phyloP scores from a whole-genome alignment of 2,113 vertebrate species.

The Spizaetus ornatus region DNA sequence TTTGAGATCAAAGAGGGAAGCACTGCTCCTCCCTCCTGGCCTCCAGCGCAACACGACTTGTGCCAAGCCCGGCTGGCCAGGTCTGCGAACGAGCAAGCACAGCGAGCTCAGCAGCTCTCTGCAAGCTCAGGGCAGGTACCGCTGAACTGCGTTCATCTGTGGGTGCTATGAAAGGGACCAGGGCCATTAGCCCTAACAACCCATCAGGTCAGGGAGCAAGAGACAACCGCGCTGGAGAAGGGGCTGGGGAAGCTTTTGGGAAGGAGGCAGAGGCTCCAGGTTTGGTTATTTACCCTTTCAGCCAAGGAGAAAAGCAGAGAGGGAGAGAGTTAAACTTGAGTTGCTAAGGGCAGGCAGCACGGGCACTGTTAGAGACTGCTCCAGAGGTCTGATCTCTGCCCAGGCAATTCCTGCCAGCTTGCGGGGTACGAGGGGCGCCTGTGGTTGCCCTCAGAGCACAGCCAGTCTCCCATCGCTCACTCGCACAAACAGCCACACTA shows the following conservation, averaged over 20 bases:
- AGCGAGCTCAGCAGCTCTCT: neutral
- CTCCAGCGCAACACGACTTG: neutral
- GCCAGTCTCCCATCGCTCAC: slow-evolving; percentile 1
- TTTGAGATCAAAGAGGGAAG: slow-evolving; percentile 15
- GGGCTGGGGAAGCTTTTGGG: neutral
- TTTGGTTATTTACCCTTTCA: neutral
- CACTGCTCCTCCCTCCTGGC: neutral
- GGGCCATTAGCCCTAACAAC: neutral
- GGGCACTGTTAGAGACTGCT: neutral
- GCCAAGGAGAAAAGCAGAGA: neutral
- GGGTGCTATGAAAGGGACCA: neutral
- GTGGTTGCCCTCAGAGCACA: neutral
- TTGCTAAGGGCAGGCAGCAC: neutral
- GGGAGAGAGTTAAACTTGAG: neutral
- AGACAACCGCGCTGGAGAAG: neutral
- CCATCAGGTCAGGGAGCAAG: neutral
- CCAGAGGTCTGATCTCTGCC: neutral
- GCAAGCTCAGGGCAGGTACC: neutral
- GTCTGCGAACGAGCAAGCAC: neutral
- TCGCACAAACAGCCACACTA: neutral
- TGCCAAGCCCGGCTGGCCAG: slow-evolving; percentile 5
- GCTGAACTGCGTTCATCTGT: accelerated
- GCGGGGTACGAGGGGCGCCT: accelerated
- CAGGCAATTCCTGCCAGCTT: neutral
- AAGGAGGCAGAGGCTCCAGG: neutral